These are phyloP conservation scores for Oryctes rhinoceros DNA, from an alignment of 1,140 invertebrate genomes.

Conservation along the genomic window DNA sequence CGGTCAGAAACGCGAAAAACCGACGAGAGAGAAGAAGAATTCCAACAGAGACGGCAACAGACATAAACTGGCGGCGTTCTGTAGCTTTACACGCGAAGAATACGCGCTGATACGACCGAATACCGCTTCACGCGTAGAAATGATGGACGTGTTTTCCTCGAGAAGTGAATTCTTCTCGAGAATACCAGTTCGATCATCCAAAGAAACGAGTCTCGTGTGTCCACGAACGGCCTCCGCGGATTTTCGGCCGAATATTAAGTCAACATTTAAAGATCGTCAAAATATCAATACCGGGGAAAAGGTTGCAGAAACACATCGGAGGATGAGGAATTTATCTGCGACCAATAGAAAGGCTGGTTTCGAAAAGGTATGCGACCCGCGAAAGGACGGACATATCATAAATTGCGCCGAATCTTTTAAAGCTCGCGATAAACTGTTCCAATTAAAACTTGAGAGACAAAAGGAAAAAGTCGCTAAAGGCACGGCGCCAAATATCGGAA, in stretches of 20 bases:
- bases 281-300: not conserved
- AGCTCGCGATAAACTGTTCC: not conserved
- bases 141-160: not conserved
- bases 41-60: too few species aligned
- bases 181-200: slow-evolving; percentile 2
- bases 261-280: not conserved
- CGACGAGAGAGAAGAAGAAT: not conserved
- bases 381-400: not conserved
- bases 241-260: not conserved
- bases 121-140: not conserved
- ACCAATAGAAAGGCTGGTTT: not conserved
- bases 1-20: not conserved
- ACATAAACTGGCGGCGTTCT: not conserved
- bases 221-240: not conserved
- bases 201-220: not conserved
- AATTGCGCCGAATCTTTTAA: not conserved
- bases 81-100: not conserved
- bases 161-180: not conserved
- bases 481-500: not conserved
- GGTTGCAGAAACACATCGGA: not conserved
- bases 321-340: not conserved
- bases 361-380: not conserved
- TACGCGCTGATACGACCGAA: not conserved
- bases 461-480: not conserved
- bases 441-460: not conserved